Evolutionary conservation across 2,113 vertebrate species (phyloP), one percentile per base, ranked within the genome.

Genomic region (Psophia crepitans): DNA sequence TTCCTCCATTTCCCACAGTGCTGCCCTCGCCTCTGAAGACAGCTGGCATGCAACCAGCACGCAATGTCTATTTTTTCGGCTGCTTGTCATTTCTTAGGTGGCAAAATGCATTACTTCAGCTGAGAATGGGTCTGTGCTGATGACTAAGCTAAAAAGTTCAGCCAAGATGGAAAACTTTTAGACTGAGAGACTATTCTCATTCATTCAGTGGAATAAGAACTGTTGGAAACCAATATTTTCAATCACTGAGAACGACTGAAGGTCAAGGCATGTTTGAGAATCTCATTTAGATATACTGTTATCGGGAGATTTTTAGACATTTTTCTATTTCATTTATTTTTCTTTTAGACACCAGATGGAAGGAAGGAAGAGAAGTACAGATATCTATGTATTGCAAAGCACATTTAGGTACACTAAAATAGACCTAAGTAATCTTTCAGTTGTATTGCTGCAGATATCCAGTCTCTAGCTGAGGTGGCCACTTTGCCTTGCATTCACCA

Each of bases 291-390:
- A 90, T 91, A 93, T 19, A 70, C 70, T 70, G 75, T 61, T 93
- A 95, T 84, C 12, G 0, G 51, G 64, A 89, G 64, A 81, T 83
- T 96, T 94, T 90, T 79, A 80, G 66, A 41, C 33, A 1, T 66
- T 95, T 94, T 94, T 46, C 78, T 86, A 83, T 94, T 96, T 87
- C 19, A 83, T 87, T 89, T 95, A 32, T 66, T 95, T 90, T 74
- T 58, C 41, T 57, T 80, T 79, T 73, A 43, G 56, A 44, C 18
- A 32, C 15, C 9, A 12, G 39, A 30, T 6, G 4, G 85, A 76
- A 78, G n/a, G 85, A 76, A 78, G n/a, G 63, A 86, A 66, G 57
- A 71, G 74, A 86, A 73, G 30, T 30, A 44, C 32, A 84, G 90
- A 60, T 60, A 92, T 30, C 69, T 70, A 64, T 61, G 73, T 75